Evolutionary conservation across 1,140 invertebrate genomes (phyloP), one percentile per base, ranked within the genome.

Genomic region (Drosophila ogumai): DNA sequence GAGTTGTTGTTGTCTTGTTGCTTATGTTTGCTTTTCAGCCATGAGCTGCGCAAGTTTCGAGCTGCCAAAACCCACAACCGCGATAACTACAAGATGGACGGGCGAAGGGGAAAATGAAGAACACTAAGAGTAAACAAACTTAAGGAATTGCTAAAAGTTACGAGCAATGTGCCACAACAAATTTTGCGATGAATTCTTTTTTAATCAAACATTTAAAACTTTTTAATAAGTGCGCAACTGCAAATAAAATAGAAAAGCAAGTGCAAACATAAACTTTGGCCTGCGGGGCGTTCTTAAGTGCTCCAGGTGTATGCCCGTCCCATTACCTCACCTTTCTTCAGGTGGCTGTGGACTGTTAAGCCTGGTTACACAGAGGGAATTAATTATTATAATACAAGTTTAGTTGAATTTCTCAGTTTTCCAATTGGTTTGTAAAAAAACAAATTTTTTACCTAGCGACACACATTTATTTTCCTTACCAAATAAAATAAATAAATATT

Each of bases 181-280:
- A 87, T 87, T 82, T 72, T 69, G 44, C 68, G 67, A 88, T 82
- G 79, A 88, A 88, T 87, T 87, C 77, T 65, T 82, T 75, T 87
- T 88, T 82, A 88, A 88, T 87, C 84, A 87, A 87, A 82, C 82
- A 87, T 88, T 87, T 87, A 76, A 88, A 87, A 87, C 84, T 87
- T 87, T 87, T 87, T 87, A 87, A 88, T 88, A 87, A 82, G 76
- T 49, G 49, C 55, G 55, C 63, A 67, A 64, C 75, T 58, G 36
- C 10, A 50, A 73, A 72, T 72, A 65, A 88, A 82, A 88, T 76
- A 66, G 78, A 80, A 73, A 61, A 65, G 56, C 47, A 43, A 54
- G 40, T 19, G 43, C 38, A 71, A 72, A 44, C 43, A 46, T 50
- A 67, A 84, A 87, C 75, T 79, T 87, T 79, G 50, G 44, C 61